Evolutionary conservation across 2,888 invertebrate genomes (phyloP), one percentile per base, ranked within the genome.

Genomic region (Athalia rosae): DNA sequence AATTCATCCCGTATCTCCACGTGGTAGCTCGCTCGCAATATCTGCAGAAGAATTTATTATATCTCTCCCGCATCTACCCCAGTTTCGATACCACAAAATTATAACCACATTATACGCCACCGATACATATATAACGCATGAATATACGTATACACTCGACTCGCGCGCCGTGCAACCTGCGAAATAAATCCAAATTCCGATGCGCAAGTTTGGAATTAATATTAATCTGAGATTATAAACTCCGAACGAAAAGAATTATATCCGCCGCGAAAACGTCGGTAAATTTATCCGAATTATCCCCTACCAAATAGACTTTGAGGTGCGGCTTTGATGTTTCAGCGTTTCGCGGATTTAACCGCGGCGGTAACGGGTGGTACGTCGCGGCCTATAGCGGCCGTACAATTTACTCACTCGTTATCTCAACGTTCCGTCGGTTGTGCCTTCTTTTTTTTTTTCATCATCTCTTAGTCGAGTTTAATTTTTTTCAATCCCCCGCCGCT

Each of bases 1-100:
- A 71, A 71, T 58, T 71, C 71, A 71, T 71, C 58, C 45, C 41
- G 71, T 71, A 71, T 71, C 71, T 71, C 71, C 11, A 71, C 71
- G 71, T 50, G 53, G n/a, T 53, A 11, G 28, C 28, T 28, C 53
- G 67, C 67, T 8, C 53, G 67, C 71, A 58, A 71, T 45, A 71
- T 28, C 28, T 28, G 56, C 71, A 71, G 71, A 71, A 71, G 71
- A 71, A 71, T 71, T 71, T 71, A 71, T 71, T 58, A 13, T 13
- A 58, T 15, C 56, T 50, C 58, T 58, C 41, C 43, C 53, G n/a
- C 67, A 41, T 50, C 66, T 28, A 69, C 69, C 43, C 71, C 13
- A n/a, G 58, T 71, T 71, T 71, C 58, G 71, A 71, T 58, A 71
- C 45, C 13, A n/a, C 45, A 71, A 58, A 71, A 71, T 71, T 71